phyloP scores from a whole-genome alignment of 2,888 invertebrate species.

The Elysia crispata region DNA sequence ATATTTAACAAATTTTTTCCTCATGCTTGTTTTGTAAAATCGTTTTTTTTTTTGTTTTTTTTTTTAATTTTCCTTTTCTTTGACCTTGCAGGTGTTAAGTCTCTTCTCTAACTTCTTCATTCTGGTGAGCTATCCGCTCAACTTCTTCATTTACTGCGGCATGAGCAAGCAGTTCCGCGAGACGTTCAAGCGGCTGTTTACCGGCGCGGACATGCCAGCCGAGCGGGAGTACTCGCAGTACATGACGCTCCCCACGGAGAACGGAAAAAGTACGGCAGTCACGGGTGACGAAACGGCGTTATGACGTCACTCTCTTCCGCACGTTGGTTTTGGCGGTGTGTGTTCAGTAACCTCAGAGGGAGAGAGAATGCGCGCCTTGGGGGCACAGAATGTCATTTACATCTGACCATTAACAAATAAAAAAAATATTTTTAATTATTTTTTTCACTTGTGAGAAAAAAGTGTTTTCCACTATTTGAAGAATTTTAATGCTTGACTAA shows the following conservation, averaged over 20 bases:
- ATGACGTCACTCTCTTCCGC: conserved; percentile 50
- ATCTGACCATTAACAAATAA: background rate
- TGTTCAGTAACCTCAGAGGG: background rate
- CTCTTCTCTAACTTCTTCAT: conserved; percentile 92
- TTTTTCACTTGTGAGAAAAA: background rate
- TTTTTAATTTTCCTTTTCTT: background rate
- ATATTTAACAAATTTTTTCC: background rate
- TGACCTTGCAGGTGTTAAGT: conserved; percentile 61
- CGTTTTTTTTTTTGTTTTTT: too few species aligned
- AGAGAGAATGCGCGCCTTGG: background rate
- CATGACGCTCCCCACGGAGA: conserved; percentile 72
- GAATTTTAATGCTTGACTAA: too few species aligned
- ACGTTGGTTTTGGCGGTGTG: background rate
- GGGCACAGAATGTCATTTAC: background rate
- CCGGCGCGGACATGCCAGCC: conserved; percentile 74
- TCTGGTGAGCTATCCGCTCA: conserved; percentile 92
- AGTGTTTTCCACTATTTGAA: background rate
- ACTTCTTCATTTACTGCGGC: conserved; percentile 96
- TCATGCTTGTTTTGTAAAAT: background rate
- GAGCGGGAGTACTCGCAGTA: conserved; percentile 72
- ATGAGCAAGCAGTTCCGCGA: conserved; percentile 97
- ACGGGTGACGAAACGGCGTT: conserved; percentile 69
- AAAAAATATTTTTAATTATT: background rate
- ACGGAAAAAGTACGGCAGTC: conserved; percentile 61
- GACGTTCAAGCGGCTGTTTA: conserved; percentile 90